phyloP scores from a whole-genome alignment of 2,888 invertebrate genomes.

The Cynaeus angustus region DNA sequence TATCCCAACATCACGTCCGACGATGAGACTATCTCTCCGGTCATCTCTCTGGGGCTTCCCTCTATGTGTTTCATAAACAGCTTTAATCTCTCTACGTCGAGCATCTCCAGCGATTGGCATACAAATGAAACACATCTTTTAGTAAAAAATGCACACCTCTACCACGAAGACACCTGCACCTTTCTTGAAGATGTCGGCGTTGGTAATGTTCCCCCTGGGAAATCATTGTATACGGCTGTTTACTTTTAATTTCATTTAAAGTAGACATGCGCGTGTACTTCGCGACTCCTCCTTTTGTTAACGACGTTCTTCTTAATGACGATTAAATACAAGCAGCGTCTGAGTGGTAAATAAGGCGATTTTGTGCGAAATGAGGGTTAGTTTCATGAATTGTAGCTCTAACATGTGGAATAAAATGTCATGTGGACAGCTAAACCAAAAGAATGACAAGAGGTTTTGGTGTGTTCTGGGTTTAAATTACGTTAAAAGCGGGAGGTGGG shows the following conservation, averaged over 20 bases:
- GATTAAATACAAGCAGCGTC: slow-evolving; percentile 6
- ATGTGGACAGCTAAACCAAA: slow-evolving; percentile 22
- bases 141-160: not conserved
- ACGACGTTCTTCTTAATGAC: slow-evolving; percentile 28
- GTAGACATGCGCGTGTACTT: slow-evolving; percentile 44
- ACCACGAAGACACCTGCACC: slow-evolving; percentile 14
- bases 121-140: too few species aligned
- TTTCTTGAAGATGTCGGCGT: slow-evolving; percentile 47
- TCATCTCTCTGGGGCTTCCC: slow-evolving; percentile 30
- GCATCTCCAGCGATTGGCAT: too few species aligned
- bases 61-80: too few species aligned
- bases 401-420: slow-evolving; percentile 31
- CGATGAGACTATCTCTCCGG: slow-evolving; percentile 22
- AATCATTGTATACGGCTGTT: slow-evolving; percentile 57
- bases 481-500: slow-evolving; percentile 28
- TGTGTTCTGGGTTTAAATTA: slow-evolving; percentile 39
- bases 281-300: slow-evolving; percentile 24
- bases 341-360: not conserved
- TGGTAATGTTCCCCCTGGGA: slow-evolving; percentile 55
- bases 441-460: slow-evolving; percentile 36
- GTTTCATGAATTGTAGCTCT: slow-evolving; percentile 37
- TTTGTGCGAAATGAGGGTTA: slow-evolving; percentile 23
- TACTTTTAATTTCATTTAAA: slow-evolving; percentile 58
- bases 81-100: too few species aligned
- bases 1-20: slow-evolving; percentile 33